These are phyloP conservation scores for Neomonachus schauinslandi DNA, from an alignment of 2,113 vertebrate genomes.

Conservation along the genomic window DNA sequence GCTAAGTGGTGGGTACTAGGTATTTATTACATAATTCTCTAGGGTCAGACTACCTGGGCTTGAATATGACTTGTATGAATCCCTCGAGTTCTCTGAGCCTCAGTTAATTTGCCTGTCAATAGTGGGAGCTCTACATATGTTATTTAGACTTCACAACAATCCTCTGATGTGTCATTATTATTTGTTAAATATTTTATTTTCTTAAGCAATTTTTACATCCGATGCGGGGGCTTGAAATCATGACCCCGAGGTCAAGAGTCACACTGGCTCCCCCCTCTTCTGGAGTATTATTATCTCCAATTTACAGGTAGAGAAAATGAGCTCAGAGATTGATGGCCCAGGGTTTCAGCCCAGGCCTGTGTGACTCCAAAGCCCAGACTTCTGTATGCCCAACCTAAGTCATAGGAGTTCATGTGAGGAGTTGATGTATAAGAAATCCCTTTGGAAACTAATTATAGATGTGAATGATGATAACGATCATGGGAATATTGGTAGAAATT, in stretches of 20 bases:
- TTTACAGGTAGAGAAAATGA: not conserved
- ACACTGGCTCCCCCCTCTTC: not conserved
- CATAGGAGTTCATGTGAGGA: not conserved
- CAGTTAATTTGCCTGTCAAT: constrained; percentile 5
- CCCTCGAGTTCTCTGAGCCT: not conserved
- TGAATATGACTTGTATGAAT: constrained; percentile 4
- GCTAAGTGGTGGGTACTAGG: not conserved
- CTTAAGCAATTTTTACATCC: not conserved
- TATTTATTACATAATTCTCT: not conserved
- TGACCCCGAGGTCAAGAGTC: not conserved
- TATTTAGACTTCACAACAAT: not conserved
- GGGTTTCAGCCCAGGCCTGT: not conserved
- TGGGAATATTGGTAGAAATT: constrained; percentile 18
- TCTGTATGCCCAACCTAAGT: not conserved
- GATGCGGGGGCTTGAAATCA: not conserved
- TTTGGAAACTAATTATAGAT: not conserved
- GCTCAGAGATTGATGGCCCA: not conserved
- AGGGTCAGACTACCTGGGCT: not conserved
- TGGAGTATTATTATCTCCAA: not conserved
- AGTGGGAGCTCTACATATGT: not conserved
- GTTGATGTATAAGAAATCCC: not conserved
- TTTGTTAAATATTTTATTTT: not conserved
- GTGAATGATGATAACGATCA: not conserved
- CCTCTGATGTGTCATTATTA: not conserved
- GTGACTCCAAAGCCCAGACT: constrained; percentile 28